phyloP scores from a whole-genome alignment of 2,888 invertebrate species.

The Gymnosoma rotundatum region DNA sequence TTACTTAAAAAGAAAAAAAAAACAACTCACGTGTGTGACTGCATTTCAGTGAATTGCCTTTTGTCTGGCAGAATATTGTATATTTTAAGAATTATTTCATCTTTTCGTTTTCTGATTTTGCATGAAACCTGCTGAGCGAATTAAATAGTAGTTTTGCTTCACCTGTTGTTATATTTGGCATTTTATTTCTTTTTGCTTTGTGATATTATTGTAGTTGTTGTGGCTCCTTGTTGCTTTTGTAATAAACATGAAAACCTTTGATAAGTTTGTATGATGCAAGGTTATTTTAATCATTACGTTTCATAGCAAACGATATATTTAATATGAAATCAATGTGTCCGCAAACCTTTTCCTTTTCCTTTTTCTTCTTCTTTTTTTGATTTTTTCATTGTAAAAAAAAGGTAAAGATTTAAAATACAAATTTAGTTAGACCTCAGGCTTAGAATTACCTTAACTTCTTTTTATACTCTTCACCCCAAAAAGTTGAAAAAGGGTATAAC shows the following conservation, averaged over 20 bases:
- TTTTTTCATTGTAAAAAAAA: too few relatives aligned
- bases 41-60: not conserved
- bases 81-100: slow-evolving; percentile 39
- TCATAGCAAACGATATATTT: slow-evolving; percentile 37
- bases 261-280: slow-evolving; percentile 49
- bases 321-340: slow-evolving; percentile 40
- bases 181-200: slow-evolving; percentile 28
- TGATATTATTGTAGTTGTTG: not conserved
- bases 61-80: slow-evolving; percentile 4
- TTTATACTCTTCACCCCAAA: too few relatives aligned
- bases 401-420: too few relatives aligned
- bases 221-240: slow-evolving; percentile 3
- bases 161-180: slow-evolving; percentile 53
- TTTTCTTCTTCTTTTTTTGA: not conserved
- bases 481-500: too few relatives aligned
- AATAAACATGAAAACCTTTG: slow-evolving; percentile 21
- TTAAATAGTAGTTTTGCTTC: slow-evolving; percentile 62
- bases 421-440: too few relatives aligned
- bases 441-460: too few relatives aligned
- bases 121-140: slow-evolving; percentile 29
- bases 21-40: slow-evolving; percentile 42
- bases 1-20: not conserved
- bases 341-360: not conserved
- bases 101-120: slow-evolving; percentile 45
- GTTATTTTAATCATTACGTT: slow-evolving; percentile 48